phyloP scores from a whole-genome alignment of 37 sponge, comb jelly and placozoan species.

The Spongia lamella region DNA sequence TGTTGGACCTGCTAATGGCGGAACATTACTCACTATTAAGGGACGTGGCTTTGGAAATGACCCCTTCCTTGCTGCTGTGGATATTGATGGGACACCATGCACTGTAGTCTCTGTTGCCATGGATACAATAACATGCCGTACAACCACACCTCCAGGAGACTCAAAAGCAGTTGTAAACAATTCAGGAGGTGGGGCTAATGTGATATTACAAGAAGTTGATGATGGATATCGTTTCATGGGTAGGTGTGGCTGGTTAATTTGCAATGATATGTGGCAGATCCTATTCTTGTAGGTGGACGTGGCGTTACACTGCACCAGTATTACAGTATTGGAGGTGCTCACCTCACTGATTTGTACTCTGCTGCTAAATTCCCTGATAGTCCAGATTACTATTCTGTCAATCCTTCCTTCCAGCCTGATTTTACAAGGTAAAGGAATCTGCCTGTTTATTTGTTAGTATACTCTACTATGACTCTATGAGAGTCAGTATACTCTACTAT shows the following conservation, averaged over 20 bases:
- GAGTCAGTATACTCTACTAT: too few relatives aligned
- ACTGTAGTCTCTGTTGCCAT: background rate
- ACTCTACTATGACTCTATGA: too few relatives aligned
- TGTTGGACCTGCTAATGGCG: conserved; percentile 47
- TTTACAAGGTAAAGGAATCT: background rate
- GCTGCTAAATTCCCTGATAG: conserved; percentile 30
- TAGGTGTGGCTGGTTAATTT: background rate
- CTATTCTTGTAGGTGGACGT: conserved; percentile 28
- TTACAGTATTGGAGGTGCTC: background rate
- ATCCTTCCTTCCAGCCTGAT: conserved; percentile 36
- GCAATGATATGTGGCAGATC: background rate
- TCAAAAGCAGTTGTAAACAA: conserved; percentile 38
- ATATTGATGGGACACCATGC: conserved; percentile 68
- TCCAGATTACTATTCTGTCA: conserved; percentile 21
- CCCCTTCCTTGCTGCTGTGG: conserved; percentile 31
- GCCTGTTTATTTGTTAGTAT: too few relatives aligned
- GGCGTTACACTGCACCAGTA: conserved; percentile 49
- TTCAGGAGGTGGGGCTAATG: conserved; percentile 18
- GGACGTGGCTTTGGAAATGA: conserved; percentile 56
- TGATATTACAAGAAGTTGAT: conserved; percentile 20
- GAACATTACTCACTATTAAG: conserved; percentile 51
- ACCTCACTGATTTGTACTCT: conserved; percentile 14
- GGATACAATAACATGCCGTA: background rate
- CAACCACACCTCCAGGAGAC: conserved; percentile 1
- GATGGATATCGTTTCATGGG: conserved; percentile 64